Conservation (phyloP, 2,888 invertebrate genomes). For the Drosophila pseudotalamancana region DNA sequence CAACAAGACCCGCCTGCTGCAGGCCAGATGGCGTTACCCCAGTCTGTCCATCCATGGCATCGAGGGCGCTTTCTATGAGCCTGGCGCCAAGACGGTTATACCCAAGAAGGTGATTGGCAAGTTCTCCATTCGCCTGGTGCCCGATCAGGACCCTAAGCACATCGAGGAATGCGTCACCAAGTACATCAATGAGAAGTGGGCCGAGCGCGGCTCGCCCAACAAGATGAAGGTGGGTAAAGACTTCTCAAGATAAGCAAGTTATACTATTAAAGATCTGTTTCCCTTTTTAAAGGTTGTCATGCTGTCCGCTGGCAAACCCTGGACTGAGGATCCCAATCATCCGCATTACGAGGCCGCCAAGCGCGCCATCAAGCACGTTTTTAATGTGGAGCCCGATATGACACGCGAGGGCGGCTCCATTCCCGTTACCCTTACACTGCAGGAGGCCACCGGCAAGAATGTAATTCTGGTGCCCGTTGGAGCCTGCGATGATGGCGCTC, state of each 20-base stretch:
- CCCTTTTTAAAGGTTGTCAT: conserved; percentile 51
- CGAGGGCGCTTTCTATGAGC: conserved; percentile 95
- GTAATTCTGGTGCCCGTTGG: conserved; percentile 98
- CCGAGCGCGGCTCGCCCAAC: conserved; percentile 93
- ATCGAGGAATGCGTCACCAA: conserved; percentile 92
- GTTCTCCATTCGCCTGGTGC: conserved; percentile 98
- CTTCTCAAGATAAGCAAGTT: background rate
- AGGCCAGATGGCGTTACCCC: conserved; percentile 98
- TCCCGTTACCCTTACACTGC: conserved; percentile 97
- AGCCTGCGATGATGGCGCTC: conserved; percentile 97
- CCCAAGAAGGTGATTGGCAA: conserved; percentile 97
- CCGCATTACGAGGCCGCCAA: conserved; percentile 96
- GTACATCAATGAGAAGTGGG: conserved; percentile 92
- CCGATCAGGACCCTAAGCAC: conserved; percentile 93
- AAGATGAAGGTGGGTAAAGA: conserved; percentile 89
- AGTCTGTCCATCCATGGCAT: conserved; percentile 97
- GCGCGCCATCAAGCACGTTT: conserved; percentile 92
- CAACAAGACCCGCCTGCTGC: conserved; percentile 92
- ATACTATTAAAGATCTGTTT: background rate
- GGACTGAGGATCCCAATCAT: conserved; percentile 97
- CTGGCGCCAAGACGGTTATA: conserved; percentile 98
- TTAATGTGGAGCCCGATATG: conserved; percentile 94
- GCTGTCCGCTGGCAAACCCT: conserved; percentile 89
- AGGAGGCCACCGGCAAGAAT: conserved; percentile 96
- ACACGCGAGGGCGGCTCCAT: conserved; percentile 99